Evolutionary conservation across 2,113 vertebrate genomes (phyloP), one percentile per base, ranked within the genome.

Genomic region (Ammospiza nelsoni): DNA sequence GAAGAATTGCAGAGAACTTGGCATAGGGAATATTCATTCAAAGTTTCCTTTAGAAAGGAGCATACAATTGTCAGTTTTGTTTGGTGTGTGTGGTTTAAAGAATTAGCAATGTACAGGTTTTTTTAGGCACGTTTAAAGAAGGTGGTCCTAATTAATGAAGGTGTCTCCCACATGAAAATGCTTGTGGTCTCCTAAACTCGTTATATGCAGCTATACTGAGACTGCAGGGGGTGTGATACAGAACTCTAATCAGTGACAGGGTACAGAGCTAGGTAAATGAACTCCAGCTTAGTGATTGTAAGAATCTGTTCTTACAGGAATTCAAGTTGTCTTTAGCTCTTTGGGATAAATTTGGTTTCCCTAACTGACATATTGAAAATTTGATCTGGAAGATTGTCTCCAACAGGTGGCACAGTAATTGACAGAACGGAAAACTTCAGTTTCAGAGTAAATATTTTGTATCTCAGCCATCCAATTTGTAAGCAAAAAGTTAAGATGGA

Each of bases 181-280:
- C 2, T 25, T 85, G 37, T 43, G 41, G 28, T 58, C 19, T 71
- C 28, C 61, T 54, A 31, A 90, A 77, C 12, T 43, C 48, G 22
- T 81, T 67, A 15, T 0, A 2, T 28, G 37, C 24, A 75, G 19
- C 25, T 14, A 20, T 18, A 18, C 20, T 85, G 33, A 63, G 35
- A 48, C 11, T 29, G 12, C 0, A 15, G 4, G 15, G 23, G 1
- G 1, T 80, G 23, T 52, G 52, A 9, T 12, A 2, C 43, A 9
- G 21, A 44, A 2, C 12, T n/a, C 37, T 31, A 24, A 54, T 35
- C 37, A 54, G 41, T 29, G 81, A 35, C 11, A 11, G 17, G 17
- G 10, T 69, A 3, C 28, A 44, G 35, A 67, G 11, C 52, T 59
- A 46, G 9, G 21, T 77, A 66, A 57, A 83, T 22, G 9, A 67